Evolutionary conservation across 2,797 vertebrate genomes (phyloP), one percentile per base, ranked within the genome.

Genomic region (Amazona finschi): DNA sequence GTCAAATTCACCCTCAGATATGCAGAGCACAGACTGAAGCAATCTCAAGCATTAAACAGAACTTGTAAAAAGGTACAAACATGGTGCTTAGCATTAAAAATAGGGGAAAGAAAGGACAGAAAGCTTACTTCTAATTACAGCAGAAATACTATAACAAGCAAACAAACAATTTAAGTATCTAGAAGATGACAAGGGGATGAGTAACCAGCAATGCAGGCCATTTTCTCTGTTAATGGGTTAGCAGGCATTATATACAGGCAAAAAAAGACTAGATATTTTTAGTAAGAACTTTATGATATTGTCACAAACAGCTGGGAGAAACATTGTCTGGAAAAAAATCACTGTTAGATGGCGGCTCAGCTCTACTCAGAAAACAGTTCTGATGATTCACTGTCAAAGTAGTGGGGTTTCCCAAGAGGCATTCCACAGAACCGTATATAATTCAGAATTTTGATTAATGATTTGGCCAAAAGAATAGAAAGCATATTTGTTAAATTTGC

Each of bases 391-490:
- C 7, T 53, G 28, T 64, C 69, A 77, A n/a, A 80, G 43, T 28
- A 62, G 57, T 88, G 19, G 39, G n/a, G 30, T 74, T 80, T 84
- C 57, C 84, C 65, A 61, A 84, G 61, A 36, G 41, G 16, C 52
- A 80, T 72, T 78, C 62, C 62, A 47, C 4, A 60, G 36, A 89
- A 36, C 39, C 47, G 36, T 17, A 36, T 6, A 53, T 55, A 71
- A 84, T 52, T 66, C 73, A 50, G 30, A 47, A 67, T 71, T 86
- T 31, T 78, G 36, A 94, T 71, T 57, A 86, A 88, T 31, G 44
- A 93, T 84, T 75, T 93, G 62, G 57, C 49, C 92, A 81, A 90
- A 81, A 66, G n/a, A 95, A 73, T 64, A 60, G n/a, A 88, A 91
- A 47, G 9, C 7, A 4, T 67, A 74, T 70, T 73, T 80, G 33